These are phyloP conservation scores for Cheilosia soror DNA, from an alignment of 2,888 invertebrate genomes.

Conservation along the genomic window DNA sequence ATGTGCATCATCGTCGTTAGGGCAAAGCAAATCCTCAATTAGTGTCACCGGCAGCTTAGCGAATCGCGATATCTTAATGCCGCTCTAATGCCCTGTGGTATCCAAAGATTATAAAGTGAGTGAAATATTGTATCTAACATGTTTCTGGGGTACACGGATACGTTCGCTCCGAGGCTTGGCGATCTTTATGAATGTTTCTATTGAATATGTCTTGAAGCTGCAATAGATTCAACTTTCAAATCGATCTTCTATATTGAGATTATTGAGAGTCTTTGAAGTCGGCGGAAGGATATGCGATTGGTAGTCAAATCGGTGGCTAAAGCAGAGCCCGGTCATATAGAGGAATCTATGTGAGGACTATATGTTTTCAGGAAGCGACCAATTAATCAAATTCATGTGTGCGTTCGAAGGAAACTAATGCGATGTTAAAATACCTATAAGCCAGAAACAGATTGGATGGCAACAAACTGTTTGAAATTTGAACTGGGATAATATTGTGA, in stretches of 20 bases:
- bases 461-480: too few species aligned
- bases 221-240: slow-evolving; percentile 37
- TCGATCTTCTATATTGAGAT: slow-evolving; percentile 10
- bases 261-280: background rate
- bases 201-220: slow-evolving; percentile 19
- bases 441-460: too few species aligned
- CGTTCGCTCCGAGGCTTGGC: background rate
- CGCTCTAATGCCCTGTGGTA: background rate
- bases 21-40: slow-evolving; percentile 55
- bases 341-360: background rate
- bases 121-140: slow-evolving; percentile 49
- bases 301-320: background rate
- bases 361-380: too few species aligned
- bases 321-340: background rate
- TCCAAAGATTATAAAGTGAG: slow-evolving; percentile 38
- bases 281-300: background rate
- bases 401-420: too few species aligned
- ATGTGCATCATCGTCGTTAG: slow-evolving; percentile 33
- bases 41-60: slow-evolving; percentile 62
- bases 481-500: too few species aligned
- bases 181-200: slow-evolving; percentile 30
- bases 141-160: slow-evolving; percentile 4
- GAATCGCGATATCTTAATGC: slow-evolving; percentile 57
- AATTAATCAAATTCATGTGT: too few species aligned
- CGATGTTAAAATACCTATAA: too few species aligned